phyloP scores from a whole-genome alignment of 2,888 invertebrate species.

The Sminthurides aquaticus region DNA sequence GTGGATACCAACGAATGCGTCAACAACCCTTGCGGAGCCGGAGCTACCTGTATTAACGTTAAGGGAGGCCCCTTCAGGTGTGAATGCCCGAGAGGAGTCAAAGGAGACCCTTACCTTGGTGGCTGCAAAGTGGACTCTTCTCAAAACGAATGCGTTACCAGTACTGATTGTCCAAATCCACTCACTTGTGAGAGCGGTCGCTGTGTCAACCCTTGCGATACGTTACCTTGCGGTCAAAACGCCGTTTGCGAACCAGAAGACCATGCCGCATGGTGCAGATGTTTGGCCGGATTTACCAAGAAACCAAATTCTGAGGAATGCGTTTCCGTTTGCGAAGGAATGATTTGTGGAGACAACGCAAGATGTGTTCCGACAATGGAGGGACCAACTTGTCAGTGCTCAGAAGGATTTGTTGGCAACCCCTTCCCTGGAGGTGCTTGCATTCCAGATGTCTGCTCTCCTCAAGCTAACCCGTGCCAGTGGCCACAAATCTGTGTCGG shows the following conservation, averaged over 20 bases:
- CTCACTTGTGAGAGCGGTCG: conserved; percentile 62
- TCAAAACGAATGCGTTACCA: conserved; percentile 43
- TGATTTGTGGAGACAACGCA: conserved; percentile 46
- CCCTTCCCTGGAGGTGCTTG: conserved; percentile 86
- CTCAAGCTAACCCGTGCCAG: conserved; percentile 63
- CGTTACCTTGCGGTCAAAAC: conserved; percentile 68
- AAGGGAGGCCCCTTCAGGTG: conserved; percentile 74
- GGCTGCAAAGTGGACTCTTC: conserved; percentile 55
- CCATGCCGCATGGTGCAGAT: conserved; percentile 82
- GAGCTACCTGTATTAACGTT: conserved; percentile 79
- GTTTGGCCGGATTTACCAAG: conserved; percentile 72
- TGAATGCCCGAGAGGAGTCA: conserved; percentile 71
- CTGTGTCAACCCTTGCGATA: conserved; percentile 70
- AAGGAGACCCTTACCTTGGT: conserved; percentile 74
- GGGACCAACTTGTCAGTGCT: conserved; percentile 81
- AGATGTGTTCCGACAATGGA: conserved; percentile 57
- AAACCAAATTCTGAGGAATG: conserved; percentile 67
- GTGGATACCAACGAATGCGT: conserved; percentile 75
- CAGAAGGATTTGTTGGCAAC: conserved; percentile 77
- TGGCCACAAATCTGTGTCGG: conserved; percentile 74
- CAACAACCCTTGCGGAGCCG: conserved; percentile 69
- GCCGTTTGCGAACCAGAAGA: conserved; percentile 80
- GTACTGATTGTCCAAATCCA: conserved; percentile 72
- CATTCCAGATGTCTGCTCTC: conserved; percentile 70
- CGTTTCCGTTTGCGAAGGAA: conserved; percentile 59